Evolutionary conservation across 2,113 vertebrate genomes (phyloP), one percentile per base, ranked within the genome.

Genomic region (Sorex fumeus): DNA sequence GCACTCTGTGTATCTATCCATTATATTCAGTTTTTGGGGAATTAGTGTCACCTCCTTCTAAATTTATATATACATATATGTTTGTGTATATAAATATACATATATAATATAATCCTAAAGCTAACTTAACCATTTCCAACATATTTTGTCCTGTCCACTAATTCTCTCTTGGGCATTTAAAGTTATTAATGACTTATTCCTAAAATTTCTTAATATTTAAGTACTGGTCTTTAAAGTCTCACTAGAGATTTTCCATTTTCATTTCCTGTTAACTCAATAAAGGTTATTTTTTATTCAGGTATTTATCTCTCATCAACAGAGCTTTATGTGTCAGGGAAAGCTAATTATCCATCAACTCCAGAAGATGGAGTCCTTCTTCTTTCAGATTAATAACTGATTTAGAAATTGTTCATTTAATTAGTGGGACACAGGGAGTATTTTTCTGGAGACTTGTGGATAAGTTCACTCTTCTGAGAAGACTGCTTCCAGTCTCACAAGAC

Each of bases 191-290:
- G 43, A 74, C 12, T 84, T 76, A 34, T 50, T 19, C 67, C 92
- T 30, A 70, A 74, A 23, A 53, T n/a, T 25, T 34, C 9, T 89
- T 4, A 64, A 23, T 11, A n/a, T 13, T 30, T 43, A 32, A 45
- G 10, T 36, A 23, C 19, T 30, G n/a, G 16, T 50, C 25, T 25
- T 70, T 43, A 19, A 8, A 88, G 21, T 13, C 30, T 80, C 27
- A 6, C 32, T 50, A 67, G 15, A 1, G 6, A 13, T 34, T 77
- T 8, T 19, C 32, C 34, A 62, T 6, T 76, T 75, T 66, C 34
- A 30, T 47, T 88, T 91, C 16, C 30, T 86, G 74, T 80, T 69
- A 88, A 32, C 23, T 69, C 45, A 74, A n/a, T 88, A 8, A n/a
- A 69, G 43, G 43, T 71, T 66, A 27, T 67, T 28, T 64, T 94